Percentiles rank a stretch among this genome's conserved stretches.
Conservation (phyloP, 2,113 vertebrate genomes). For the Stegastes partitus region DNA sequence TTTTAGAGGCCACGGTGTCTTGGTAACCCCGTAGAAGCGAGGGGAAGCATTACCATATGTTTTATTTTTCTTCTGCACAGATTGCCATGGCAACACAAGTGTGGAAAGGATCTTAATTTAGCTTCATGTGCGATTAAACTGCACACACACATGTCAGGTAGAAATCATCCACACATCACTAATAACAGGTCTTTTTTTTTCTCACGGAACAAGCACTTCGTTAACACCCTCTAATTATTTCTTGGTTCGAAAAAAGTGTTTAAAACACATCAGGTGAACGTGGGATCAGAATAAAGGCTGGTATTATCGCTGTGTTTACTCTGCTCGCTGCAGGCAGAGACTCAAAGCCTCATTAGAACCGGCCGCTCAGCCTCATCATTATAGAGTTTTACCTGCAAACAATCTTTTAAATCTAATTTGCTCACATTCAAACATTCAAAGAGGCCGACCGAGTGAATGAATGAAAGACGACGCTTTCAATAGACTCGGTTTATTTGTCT, state of each 20-base stretch:
- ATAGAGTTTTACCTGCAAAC: slow-evolving; percentile 29
- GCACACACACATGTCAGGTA: slow-evolving; percentile 24
- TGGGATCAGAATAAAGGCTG: no score
- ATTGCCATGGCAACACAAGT: slow-evolving; percentile 71
- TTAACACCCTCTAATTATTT: slow-evolving; percentile 2
- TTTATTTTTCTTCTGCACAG: slow-evolving; percentile 38
- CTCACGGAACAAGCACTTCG: neutral
- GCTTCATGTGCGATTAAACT: slow-evolving; percentile 45
- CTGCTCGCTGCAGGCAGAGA: neutral
- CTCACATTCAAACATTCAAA: neutral
- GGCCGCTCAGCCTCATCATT: neutral
- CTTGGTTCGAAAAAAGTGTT: slow-evolving; percentile 3
- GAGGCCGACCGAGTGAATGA: neutral
- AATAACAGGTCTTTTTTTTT: neutral
- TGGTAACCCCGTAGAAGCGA: slow-evolving; percentile 27
- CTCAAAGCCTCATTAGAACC: slow-evolving; percentile 25
- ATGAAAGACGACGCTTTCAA: slow-evolving; percentile 18
- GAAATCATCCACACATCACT: slow-evolving; percentile 21
- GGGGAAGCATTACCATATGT: slow-evolving; percentile 41
- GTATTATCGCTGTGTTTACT: neutral
- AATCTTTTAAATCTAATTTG: slow-evolving; percentile 8
- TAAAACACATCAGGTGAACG: neutral
- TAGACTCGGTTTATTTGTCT: neutral
- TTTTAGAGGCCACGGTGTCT: slow-evolving; percentile 14
- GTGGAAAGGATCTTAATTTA: slow-evolving; percentile 45